Evolutionary conservation across 2,113 vertebrate species (phyloP).

Genomic region (Rhadina sibilatrix): DNA sequence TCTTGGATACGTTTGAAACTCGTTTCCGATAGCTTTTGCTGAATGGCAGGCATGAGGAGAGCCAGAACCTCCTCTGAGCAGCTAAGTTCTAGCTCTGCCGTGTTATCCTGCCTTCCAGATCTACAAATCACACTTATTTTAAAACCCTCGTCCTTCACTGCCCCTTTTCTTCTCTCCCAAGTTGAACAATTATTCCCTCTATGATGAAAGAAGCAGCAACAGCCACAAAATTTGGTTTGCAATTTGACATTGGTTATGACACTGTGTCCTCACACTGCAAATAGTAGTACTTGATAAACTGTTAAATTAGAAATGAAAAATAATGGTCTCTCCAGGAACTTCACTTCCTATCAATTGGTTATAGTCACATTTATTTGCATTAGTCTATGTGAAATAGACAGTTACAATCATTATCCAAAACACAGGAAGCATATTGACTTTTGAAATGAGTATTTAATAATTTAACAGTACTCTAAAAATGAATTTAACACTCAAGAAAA

Average conservation of each 20-base stretch:
- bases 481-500: background rate
- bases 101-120: background rate
- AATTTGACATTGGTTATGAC: background rate
- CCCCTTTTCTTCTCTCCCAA: background rate
- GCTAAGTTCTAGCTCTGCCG: background rate
- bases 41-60: background rate
- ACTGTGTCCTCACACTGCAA: background rate
- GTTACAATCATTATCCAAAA: background rate
- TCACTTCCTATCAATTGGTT: background rate
- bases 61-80: background rate
- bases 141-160: background rate
- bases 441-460: conserved; percentile 29
- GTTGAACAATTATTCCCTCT: background rate
- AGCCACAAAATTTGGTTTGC: background rate
- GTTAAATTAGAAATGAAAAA: background rate
- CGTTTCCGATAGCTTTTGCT: background rate
- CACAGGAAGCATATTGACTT: background rate
- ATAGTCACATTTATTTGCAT: background rate
- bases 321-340: background rate
- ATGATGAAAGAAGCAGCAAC: background rate
- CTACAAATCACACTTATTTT: background rate
- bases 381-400: background rate
- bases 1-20: background rate
- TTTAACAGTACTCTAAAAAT: conserved; percentile 12
- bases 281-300: background rate